Evolutionary conservation across 2,888 invertebrate genomes (phyloP).

Genomic region (Ganaspis brasiliensis): DNA sequence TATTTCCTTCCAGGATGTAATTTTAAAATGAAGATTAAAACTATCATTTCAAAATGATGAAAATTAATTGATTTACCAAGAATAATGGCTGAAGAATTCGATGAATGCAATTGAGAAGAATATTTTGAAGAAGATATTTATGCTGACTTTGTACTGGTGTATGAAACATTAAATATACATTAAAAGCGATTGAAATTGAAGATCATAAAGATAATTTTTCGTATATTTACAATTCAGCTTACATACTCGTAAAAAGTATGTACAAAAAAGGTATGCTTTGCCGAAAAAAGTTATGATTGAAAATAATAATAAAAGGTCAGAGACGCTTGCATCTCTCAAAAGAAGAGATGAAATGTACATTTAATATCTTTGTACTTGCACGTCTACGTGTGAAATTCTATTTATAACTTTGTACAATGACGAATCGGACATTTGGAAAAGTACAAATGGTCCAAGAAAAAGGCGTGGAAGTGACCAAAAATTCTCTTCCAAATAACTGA

Average conservation of each 20-base stretch:
- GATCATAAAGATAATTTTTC: conserved; percentile 20
- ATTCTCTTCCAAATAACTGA: conserved; percentile 66
- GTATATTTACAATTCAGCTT: conserved; percentile 28
- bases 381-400: conserved; percentile 14
- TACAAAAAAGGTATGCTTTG: conserved; percentile 14
- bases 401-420: conserved; percentile 41
- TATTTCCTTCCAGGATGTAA: background rate
- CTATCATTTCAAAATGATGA: background rate
- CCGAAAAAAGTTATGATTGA: background rate
- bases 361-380: background rate
- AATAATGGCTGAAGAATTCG: background rate
- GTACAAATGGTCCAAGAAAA: conserved; percentile 48
- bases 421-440: conserved; percentile 67
- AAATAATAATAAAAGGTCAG: background rate
- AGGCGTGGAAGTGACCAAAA: conserved; percentile 44
- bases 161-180: conserved; percentile 31
- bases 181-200: background rate
- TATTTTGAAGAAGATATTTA: conserved; percentile 12
- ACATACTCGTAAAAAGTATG: conserved; percentile 39
- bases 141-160: conserved; percentile 8
- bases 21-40: background rate
- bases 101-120: background rate
- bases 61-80: conserved; percentile 5
- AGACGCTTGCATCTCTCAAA: conserved; percentile 26
- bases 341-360: conserved; percentile 33